phyloP scores from a whole-genome alignment of 2,113 vertebrate species.

The Lamprologus sp. region DNA sequence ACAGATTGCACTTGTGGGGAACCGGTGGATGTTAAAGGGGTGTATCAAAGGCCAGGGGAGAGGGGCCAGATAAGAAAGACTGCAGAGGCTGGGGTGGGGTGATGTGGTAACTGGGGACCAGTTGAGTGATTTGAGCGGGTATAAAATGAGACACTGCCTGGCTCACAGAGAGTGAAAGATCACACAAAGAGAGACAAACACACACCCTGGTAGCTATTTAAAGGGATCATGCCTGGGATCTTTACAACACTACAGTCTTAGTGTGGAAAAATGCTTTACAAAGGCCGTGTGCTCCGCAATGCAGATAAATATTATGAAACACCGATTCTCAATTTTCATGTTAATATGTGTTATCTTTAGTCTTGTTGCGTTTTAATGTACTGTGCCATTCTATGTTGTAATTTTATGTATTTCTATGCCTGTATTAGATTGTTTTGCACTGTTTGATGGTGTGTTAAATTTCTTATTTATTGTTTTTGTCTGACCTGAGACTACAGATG shows the following conservation, averaged over 20 bases:
- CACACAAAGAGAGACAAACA: not conserved
- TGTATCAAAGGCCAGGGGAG: conserved; percentile 38
- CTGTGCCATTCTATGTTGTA: not conserved
- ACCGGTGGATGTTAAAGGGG: conserved; percentile 37
- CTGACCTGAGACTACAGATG: not conserved
- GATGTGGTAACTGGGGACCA: conserved; percentile 28
- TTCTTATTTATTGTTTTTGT: not conserved
- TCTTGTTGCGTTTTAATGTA: not conserved
- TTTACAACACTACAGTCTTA: not conserved
- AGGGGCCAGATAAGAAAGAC: conserved; percentile 27
- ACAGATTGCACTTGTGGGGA: conserved; percentile 67
- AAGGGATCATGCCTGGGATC: not conserved
- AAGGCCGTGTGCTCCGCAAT: not conserved
- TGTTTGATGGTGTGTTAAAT: not conserved
- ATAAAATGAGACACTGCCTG: conserved; percentile 35
- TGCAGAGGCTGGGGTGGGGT: conserved; percentile 6
- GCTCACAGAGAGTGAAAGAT: conserved; percentile 2
- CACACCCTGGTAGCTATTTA: not conserved
- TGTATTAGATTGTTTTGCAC: not conserved
- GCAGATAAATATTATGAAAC: not conserved
- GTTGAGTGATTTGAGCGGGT: conserved; percentile 63
- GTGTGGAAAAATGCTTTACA: not conserved
- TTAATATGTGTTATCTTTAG: not conserved
- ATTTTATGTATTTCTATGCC: not conserved
- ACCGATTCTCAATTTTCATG: not conserved